A percentile compares a stretch with the other conserved stretches of the same genome.
Conservation (phyloP, 2,797 vertebrate genomes). For the Chrysolophus pictus region DNA sequence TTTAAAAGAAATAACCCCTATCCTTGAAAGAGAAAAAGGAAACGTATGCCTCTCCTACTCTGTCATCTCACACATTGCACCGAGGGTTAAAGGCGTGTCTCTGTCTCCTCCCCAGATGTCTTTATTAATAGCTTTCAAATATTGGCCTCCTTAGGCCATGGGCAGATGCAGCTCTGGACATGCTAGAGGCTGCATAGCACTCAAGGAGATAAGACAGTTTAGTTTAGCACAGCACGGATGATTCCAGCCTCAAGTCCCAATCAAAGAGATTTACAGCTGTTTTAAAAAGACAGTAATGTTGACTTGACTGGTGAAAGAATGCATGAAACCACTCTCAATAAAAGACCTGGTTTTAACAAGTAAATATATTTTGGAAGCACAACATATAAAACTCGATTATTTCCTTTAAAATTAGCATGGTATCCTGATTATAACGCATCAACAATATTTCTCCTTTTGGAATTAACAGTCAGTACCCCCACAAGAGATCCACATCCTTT, state of each 20-base stretch:
- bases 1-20: background rate
- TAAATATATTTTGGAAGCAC: conserved; percentile 58
- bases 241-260: conserved; percentile 80
- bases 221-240: conserved; percentile 80
- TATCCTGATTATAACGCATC: background rate
- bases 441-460: conserved; percentile 29
- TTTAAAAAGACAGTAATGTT: conserved; percentile 78
- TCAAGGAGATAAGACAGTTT: conserved; percentile 78
- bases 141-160: conserved; percentile 66
- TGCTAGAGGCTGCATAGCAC: conserved; percentile 74
- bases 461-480: conserved; percentile 23
- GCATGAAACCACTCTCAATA: conserved; percentile 45
- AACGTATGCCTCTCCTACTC: background rate
- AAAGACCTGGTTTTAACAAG: conserved; percentile 41
- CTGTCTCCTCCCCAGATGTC: conserved; percentile 64
- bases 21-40: conserved; percentile 12
- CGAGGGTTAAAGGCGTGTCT: conserved; percentile 65
- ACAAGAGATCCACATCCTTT: conserved; percentile 52
- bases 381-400: conserved; percentile 9
- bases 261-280: conserved; percentile 82
- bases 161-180: conserved; percentile 68
- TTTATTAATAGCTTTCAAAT: conserved; percentile 66
- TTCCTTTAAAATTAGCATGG: background rate
- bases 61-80: conserved; percentile 22
- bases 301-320: conserved; percentile 78